These are phyloP conservation scores for Cyclargus thomasi DNA, from an alignment of 1,140 invertebrate species.

Conservation along the genomic window DNA sequence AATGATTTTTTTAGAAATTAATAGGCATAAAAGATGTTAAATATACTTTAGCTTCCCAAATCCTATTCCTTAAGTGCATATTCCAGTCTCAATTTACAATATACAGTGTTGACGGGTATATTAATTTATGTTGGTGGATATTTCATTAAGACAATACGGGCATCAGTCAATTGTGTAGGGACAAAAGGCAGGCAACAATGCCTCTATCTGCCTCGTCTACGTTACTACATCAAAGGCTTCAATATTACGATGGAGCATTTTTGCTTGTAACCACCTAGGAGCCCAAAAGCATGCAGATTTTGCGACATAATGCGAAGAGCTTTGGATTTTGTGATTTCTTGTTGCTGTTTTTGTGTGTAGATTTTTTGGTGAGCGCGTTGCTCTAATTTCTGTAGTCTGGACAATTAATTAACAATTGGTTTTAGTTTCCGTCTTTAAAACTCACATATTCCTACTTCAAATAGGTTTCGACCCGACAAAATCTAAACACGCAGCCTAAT, in stretches of 20 bases:
- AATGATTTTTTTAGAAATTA: no score
- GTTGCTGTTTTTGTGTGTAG: neutral
- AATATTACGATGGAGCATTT: neutral
- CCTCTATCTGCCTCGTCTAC: neutral
- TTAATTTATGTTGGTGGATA: conserved; percentile 14
- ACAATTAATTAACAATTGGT: no score
- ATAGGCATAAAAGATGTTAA: no score
- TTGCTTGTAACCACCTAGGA: neutral
- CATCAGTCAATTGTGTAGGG: conserved; percentile 7
- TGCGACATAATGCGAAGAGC: neutral
- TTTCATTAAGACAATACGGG: conserved; percentile 12
- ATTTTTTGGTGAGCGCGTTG: neutral
- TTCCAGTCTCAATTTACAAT: conserved; percentile 6
- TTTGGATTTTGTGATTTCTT: conserved; percentile 1
- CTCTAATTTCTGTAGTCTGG: neutral
- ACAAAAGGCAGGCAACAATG: conserved; percentile 12
- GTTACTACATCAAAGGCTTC: neutral
- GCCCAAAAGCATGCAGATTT: neutral
- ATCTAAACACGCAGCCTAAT: no score
- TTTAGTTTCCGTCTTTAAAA: no score
- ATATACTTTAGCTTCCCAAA: no score
- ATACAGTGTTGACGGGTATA: conserved; percentile 2
- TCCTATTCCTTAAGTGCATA: neutral
- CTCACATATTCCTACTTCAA: no score
- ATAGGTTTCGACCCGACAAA: no score